phyloP scores from a whole-genome alignment of 1,140 invertebrate genomes.

The Leptinotarsa undecemlineata region DNA sequence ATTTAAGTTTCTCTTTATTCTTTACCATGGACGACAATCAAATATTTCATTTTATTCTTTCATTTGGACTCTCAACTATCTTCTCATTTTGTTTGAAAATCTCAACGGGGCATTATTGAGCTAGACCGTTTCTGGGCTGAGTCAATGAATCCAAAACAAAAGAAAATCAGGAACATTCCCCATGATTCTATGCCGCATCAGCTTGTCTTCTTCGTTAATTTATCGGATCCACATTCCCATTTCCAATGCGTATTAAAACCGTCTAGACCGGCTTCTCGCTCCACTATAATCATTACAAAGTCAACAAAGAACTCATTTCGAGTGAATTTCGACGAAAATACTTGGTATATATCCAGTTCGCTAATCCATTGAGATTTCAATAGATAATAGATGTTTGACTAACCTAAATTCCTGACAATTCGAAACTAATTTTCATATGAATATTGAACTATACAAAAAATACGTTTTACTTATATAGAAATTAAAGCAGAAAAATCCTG shows the following conservation, averaged over 20 bases:
- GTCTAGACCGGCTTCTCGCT: slow-evolving; percentile 38
- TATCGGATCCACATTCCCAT: slow-evolving; percentile 8
- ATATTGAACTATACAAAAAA: too few species aligned
- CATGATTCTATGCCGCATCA: neutral
- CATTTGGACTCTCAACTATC: too few species aligned
- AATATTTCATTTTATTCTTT: too few species aligned
- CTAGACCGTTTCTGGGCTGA: neutral
- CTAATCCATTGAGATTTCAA: neutral
- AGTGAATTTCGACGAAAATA: slow-evolving; percentile 29
- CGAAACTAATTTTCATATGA: too few species aligned
- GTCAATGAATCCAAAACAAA: neutral
- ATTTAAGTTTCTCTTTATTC: too few species aligned
- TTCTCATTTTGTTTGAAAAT: too few species aligned
- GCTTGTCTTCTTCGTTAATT: slow-evolving; percentile 6
- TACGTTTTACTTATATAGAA: too few species aligned
- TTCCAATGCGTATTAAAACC: slow-evolving; percentile 32
- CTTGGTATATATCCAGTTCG: neutral
- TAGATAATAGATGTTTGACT: neutral
- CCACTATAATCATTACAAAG: slow-evolving; percentile 34
- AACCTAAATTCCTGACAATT: neutral
- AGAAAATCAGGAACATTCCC: neutral
- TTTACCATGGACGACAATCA: too few species aligned
- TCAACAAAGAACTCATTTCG: slow-evolving; percentile 42
- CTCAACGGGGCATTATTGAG: too few species aligned
- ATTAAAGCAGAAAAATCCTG: too few species aligned